Evolutionary conservation across 1,140 invertebrate genomes (phyloP).

Genomic region (Steinernema khuongi): DNA sequence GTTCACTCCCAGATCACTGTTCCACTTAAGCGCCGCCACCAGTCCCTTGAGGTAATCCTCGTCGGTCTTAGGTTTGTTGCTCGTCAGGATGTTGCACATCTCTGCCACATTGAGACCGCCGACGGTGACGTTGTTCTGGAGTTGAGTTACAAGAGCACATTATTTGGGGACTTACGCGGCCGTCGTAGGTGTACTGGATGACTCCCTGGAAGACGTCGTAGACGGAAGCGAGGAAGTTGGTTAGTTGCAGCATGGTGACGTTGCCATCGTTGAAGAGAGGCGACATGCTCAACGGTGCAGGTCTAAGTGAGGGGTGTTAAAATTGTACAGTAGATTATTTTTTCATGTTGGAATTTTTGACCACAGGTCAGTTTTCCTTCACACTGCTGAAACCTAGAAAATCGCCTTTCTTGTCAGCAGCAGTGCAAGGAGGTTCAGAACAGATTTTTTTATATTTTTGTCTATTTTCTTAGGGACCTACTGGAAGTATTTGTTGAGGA

Average conservation of each 20-base stretch:
- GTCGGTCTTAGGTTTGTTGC: not conserved
- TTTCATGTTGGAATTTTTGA: conserved; percentile 13
- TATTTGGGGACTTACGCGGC: conserved; percentile 24
- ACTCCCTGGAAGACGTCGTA: conserved; percentile 37
- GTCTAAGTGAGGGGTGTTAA: no score
- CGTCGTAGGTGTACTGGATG: conserved; percentile 41
- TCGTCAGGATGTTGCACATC: conserved; percentile 12
- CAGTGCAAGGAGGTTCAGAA: no score
- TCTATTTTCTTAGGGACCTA: no score
- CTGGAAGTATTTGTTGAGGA: conserved; percentile 32
- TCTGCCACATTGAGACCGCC: not conserved
- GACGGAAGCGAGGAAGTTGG: conserved; percentile 34
- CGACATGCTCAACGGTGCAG: conserved; percentile 15
- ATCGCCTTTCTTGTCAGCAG: no score
- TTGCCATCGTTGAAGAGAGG: conserved; percentile 29
- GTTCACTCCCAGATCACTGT: not conserved
- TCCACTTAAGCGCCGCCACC: not conserved
- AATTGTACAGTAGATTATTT: no score
- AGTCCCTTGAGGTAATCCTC: not conserved
- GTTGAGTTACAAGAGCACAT: not conserved
- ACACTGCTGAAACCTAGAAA: no score
- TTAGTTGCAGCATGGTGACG: conserved; percentile 32
- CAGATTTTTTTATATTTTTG: no score
- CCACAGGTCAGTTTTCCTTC: not conserved
- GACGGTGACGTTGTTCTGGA: conserved; percentile 27